phyloP scores from a whole-genome alignment of 2,888 invertebrate species.

The Pardosa pseudoannulata region DNA sequence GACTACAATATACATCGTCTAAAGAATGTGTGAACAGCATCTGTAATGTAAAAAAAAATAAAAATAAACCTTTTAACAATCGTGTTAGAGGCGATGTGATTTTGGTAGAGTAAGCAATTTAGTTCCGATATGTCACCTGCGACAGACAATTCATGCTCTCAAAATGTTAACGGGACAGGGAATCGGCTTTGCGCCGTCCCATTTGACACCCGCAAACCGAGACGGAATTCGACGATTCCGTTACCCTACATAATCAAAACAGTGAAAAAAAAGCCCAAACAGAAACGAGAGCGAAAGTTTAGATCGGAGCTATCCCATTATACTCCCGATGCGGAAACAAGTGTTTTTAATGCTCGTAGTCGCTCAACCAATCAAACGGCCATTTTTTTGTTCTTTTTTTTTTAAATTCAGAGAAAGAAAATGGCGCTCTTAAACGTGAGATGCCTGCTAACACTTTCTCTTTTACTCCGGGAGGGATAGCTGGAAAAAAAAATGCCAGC shows the following conservation, averaged over 20 bases:
- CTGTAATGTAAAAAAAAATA: too few species aligned
- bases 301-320: conserved; percentile 19
- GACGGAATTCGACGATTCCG: neutral
- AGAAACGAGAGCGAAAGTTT: conserved; percentile 18
- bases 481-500: conserved; percentile 9
- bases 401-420: neutral
- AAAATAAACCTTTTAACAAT: too few species aligned
- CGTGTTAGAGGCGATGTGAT: too few species aligned
- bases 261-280: neutral
- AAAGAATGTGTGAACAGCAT: too few species aligned
- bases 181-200: neutral
- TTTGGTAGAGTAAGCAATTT: too few species aligned
- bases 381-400: too few species aligned
- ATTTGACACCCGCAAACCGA: neutral
- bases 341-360: neutral
- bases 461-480: neutral
- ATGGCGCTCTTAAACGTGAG: neutral
- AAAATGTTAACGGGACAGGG: too few species aligned
- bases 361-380: conserved; percentile 18
- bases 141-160: neutral
- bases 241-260: conserved; percentile 7
- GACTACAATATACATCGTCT: too few species aligned
- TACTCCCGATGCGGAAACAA: conserved; percentile 25
- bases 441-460: neutral
- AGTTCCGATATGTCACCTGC: too few species aligned